Base-by-base conservation (phyloP, 2,888 invertebrate species). In the Lepidochitona cinerea region DNA sequence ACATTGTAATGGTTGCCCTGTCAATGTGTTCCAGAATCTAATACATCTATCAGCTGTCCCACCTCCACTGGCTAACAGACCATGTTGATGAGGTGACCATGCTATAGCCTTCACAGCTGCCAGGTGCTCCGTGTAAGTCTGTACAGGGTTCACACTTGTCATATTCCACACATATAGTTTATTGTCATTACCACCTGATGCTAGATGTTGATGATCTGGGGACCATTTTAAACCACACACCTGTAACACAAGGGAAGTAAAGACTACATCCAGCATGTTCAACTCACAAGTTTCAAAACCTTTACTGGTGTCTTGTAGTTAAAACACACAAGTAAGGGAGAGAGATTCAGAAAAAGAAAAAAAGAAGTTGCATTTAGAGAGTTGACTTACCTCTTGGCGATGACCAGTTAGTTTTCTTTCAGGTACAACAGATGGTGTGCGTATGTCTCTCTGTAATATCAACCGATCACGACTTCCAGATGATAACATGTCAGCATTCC, bases 71-170 rank as follows among this genome's bases (percentile, higher is more conserved):
- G 98, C 98, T 76, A 99, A 91, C 69, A 99, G 92, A 0, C 98
- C 98, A 91, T 98, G 98, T 91, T 98, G 98, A 92, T 99, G 98
- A 0, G 99, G 98, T 1, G 98, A 98, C 99, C 99, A 99, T 32
- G 99, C 98, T 82, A 99, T 97, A 0, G 99, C 99, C 91, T 98
- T 99, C n/a, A 90, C 90, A 1, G 90, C 99, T 0, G 99, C 99
- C 91, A 97, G 93, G 92, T 99, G 99, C 83, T 99, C 96, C 0
- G 96, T 96, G 91, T 99, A 98, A 1, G 97, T 97, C 91, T 99
- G 98, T 71, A 98, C 95, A 0, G 98, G 98, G 12, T 81, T 82
- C 32, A 82, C 75, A 76, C 83, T 87, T 32, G 84, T 86, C 92
- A 96, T 93, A 89, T 94, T 94, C 97, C 97, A 98, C 7, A 98